A percentile compares a stretch with the other conserved stretches of the same genome.
Evolutionary conservation across 2,113 vertebrate species (phyloP).

Genomic region (Microtus richardsoni): DNA sequence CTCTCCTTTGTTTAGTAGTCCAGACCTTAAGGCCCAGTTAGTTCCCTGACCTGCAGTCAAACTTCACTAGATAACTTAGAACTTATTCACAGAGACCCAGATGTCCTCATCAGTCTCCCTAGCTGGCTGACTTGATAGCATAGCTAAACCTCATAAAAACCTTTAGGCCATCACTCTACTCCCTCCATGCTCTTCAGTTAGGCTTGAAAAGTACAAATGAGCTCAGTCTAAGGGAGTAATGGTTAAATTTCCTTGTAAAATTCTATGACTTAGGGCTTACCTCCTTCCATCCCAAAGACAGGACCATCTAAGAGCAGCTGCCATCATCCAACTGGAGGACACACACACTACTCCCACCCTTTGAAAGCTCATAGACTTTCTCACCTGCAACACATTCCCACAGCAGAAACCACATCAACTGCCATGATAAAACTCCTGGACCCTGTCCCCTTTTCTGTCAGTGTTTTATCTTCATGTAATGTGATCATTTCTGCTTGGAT

Average conservation of each 20-base stretch:
- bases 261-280: neutral
- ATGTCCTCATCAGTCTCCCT: neutral
- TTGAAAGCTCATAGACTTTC: neutral
- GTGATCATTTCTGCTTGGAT: neutral
- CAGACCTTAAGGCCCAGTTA: neutral
- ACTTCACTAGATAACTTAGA: neutral
- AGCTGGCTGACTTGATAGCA: neutral
- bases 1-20: neutral
- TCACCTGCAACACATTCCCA: neutral
- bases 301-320: neutral
- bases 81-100: neutral
- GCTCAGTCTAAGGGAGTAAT: neutral
- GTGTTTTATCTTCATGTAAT: neutral
- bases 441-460: neutral
- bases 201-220: neutral
- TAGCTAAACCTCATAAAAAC: neutral
- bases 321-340: rapidly evolving
- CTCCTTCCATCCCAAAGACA: neutral
- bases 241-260: neutral
- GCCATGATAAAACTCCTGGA: too few species aligned
- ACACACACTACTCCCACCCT: neutral
- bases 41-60: neutral
- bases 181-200: too few species aligned
- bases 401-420: neutral
- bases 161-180: neutral